Conservation (phyloP, 2,888 invertebrate species). For the Crioceris asparagi region DNA sequence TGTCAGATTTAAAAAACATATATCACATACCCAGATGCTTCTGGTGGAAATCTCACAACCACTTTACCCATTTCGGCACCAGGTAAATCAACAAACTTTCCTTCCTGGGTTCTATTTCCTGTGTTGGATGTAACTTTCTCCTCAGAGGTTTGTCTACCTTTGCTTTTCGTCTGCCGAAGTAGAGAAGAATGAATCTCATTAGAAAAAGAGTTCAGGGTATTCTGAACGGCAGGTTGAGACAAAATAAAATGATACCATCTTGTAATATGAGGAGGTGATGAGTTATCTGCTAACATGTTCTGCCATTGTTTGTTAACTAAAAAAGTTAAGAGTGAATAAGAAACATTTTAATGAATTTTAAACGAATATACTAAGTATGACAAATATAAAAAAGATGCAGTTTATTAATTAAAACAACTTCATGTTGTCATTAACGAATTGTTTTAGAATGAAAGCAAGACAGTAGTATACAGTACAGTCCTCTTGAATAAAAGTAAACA, state of each 20-base stretch:
- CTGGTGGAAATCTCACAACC: constrained; percentile 97
- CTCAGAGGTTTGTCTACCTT: constrained; percentile 12
- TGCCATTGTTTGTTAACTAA: constrained; percentile 33
- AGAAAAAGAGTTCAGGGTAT: constrained; percentile 46
- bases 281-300: constrained; percentile 34
- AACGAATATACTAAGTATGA: not conserved
- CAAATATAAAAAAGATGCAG: not conserved
- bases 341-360: not conserved
- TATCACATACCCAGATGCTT: constrained; percentile 77
- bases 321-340: constrained; percentile 11
- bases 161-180: constrained; percentile 14
- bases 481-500: too few relatives aligned
- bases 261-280: constrained; percentile 46
- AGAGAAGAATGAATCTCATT: constrained; percentile 38
- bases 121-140: constrained; percentile 14
- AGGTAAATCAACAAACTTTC: constrained; percentile 93
- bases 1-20: constrained; percentile 4
- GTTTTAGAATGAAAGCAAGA: too few relatives aligned
- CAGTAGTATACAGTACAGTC: too few relatives aligned
- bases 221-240: constrained; percentile 48
- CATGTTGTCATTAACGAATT: too few relatives aligned
- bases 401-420: not conserved
- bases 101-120: constrained; percentile 57
- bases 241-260: constrained; percentile 60
- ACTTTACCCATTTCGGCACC: constrained; percentile 97